These are phyloP conservation scores for Tetranychus truncatus DNA, from an alignment of 2,888 invertebrate species.

Conservation along the genomic window DNA sequence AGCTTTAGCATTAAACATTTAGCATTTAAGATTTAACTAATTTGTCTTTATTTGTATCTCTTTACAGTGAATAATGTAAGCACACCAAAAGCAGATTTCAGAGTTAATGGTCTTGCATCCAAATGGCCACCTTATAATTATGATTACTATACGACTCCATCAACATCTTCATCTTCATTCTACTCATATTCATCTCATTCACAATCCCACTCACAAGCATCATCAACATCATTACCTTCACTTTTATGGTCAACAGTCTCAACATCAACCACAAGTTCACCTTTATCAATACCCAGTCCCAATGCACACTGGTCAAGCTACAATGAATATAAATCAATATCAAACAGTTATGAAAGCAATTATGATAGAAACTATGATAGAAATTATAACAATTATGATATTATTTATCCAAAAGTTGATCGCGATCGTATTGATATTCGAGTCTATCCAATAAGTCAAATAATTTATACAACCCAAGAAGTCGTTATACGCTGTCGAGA, in stretches of 20 bases:
- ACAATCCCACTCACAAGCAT: background rate
- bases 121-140: background rate
- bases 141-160: background rate
- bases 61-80: background rate
- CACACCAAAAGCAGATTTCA: background rate
- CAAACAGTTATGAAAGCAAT: no score
- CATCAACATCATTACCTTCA: background rate
- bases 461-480: constrained; percentile 66
- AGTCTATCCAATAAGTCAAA: constrained; percentile 57
- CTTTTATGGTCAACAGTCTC: background rate
- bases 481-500: constrained; percentile 84
- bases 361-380: no score
- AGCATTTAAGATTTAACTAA: no score
- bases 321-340: no score
- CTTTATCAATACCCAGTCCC: no score
- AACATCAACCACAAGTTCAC: no score
- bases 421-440: constrained; percentile 38
- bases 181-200: background rate
- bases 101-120: background rate
- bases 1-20: no score
- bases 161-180: background rate
- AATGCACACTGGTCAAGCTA: no score
- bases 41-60: no score
- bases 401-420: background rate
- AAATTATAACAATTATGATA: no score